A percentile compares a stretch with the other conserved stretches of the same genome.
Evolutionary conservation across 2,888 invertebrate species (phyloP).

Genomic region (Hirudinaria manillensis): DNA sequence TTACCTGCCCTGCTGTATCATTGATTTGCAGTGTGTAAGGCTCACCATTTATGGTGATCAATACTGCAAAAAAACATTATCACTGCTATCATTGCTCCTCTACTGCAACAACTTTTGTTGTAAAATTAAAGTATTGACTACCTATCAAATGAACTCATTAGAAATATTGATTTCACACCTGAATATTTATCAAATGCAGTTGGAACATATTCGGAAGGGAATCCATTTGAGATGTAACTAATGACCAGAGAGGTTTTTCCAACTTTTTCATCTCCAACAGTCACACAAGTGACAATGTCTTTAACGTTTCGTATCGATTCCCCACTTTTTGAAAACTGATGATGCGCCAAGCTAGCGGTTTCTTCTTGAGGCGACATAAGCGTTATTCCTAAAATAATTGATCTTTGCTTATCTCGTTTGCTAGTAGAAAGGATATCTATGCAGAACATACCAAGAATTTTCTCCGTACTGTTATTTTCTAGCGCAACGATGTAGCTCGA

Average conservation of each 20-base stretch:
- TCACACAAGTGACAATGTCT: slow-evolving; percentile 27
- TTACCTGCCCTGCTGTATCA: slow-evolving; percentile 25
- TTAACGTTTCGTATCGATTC: neutral
- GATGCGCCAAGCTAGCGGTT: slow-evolving; percentile 3
- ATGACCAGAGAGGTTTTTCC: slow-evolving; percentile 32
- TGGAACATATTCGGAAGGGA: slow-evolving; percentile 27
- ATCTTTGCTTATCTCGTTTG: neutral
- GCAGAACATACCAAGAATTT: too few species aligned
- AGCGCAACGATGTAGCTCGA: too few species aligned
- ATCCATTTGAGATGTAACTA: slow-evolving; percentile 32
- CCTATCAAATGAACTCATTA: too few species aligned
- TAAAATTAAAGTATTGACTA: neutral
- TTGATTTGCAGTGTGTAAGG: slow-evolving; percentile 10
- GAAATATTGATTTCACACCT: slow-evolving; percentile 15
- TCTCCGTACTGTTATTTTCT: too few species aligned
- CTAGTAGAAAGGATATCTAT: too few species aligned
- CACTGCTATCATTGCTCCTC: neutral
- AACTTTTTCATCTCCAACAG: slow-evolving; percentile 31
- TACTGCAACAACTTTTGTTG: neutral
- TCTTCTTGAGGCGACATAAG: slow-evolving; percentile 24
- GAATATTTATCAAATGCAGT: slow-evolving; percentile 33
- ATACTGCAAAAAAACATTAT: slow-evolving; percentile 7
- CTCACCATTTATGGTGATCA: slow-evolving; percentile 20
- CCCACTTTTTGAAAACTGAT: neutral
- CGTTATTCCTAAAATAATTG: neutral